These are phyloP conservation scores for Diogma glabrata DNA, from an alignment of 2,888 invertebrate species.

Conservation along the genomic window DNA sequence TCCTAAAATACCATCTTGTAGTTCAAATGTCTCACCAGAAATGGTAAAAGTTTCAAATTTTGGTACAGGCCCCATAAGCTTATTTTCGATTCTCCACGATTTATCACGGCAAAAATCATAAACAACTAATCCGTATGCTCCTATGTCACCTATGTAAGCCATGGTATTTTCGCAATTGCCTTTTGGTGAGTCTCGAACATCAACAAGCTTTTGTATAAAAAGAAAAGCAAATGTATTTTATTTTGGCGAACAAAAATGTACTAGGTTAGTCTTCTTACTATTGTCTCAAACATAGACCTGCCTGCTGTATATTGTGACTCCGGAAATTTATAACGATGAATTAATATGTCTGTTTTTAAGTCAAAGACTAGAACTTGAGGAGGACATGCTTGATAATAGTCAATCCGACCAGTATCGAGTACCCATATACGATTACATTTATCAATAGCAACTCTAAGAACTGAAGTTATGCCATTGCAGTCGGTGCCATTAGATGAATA, in stretches of 20 bases:
- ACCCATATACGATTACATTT: slow-evolving; percentile 53
- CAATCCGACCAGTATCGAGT: slow-evolving; percentile 49
- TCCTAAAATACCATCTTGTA: slow-evolving; percentile 57
- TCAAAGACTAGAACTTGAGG: slow-evolving; percentile 67
- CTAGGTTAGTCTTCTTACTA: too few species aligned
- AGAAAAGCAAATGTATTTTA: too few species aligned
- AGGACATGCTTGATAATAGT: slow-evolving; percentile 47
- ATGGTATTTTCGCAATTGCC: slow-evolving; percentile 41
- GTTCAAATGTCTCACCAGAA: slow-evolving; percentile 45
- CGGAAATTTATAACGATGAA: slow-evolving; percentile 34
- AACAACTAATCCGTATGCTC: slow-evolving; percentile 48
- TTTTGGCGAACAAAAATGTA: too few species aligned
- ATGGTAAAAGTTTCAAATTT: slow-evolving; percentile 44
- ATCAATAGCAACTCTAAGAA: slow-evolving; percentile 59
- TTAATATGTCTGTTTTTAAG: slow-evolving; percentile 44
- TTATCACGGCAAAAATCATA: slow-evolving; percentile 36
- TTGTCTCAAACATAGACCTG: slow-evolving; percentile 31
- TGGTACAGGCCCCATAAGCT: slow-evolving; percentile 45
- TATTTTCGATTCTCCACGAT: slow-evolving; percentile 50
- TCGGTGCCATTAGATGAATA: slow-evolving; percentile 44
- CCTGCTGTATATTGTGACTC: slow-evolving; percentile 24
- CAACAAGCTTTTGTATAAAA: too few species aligned
- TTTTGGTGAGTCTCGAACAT: slow-evolving; percentile 37
- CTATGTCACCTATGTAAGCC: slow-evolving; percentile 53
- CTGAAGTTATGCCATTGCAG: slow-evolving; percentile 59